phyloP scores from a whole-genome alignment of 2,888 invertebrate genomes.

The Meghimatium bilineatum region DNA sequence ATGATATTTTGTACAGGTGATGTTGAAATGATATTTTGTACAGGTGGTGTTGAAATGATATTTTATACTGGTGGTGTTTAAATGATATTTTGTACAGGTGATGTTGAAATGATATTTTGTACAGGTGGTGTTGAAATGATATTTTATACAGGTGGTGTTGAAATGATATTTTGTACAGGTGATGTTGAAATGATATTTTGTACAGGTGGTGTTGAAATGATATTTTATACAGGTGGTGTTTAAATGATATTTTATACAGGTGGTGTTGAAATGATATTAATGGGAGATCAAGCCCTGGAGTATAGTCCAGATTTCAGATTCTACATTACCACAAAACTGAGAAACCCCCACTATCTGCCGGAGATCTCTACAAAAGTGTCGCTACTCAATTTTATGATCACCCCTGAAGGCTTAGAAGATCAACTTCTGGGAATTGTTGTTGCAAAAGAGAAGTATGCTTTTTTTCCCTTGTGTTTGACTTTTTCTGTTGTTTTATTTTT shows the following conservation, averaged over 20 bases:
- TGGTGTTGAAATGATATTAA: conserved; percentile 88
- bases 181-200: too few relatives aligned
- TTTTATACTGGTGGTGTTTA: too few relatives aligned
- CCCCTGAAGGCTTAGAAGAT: conserved; percentile 90
- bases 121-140: too few relatives aligned
- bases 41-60: conserved; percentile 11
- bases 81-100: too few relatives aligned
- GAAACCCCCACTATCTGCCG: conserved; percentile 95
- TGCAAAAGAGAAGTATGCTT: conserved; percentile 84
- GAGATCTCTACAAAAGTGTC: conserved; percentile 95
- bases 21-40: too few relatives aligned
- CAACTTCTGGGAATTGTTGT: conserved; percentile 91
- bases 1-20: too few relatives aligned
- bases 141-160: too few relatives aligned
- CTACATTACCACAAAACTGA: conserved; percentile 93
- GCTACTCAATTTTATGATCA: conserved; percentile 91
- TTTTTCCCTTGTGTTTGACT: neutral
- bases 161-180: conserved; percentile 11
- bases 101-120: too few relatives aligned
- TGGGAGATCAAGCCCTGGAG: conserved; percentile 93
- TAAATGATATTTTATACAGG: conserved; percentile 57
- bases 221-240: too few relatives aligned
- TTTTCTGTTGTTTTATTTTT: neutral
- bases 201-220: too few relatives aligned
- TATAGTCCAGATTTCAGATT: conserved; percentile 91